Base-by-base conservation (phyloP, 2,797 vertebrate genomes). In the Helostoma temminkii region DNA sequence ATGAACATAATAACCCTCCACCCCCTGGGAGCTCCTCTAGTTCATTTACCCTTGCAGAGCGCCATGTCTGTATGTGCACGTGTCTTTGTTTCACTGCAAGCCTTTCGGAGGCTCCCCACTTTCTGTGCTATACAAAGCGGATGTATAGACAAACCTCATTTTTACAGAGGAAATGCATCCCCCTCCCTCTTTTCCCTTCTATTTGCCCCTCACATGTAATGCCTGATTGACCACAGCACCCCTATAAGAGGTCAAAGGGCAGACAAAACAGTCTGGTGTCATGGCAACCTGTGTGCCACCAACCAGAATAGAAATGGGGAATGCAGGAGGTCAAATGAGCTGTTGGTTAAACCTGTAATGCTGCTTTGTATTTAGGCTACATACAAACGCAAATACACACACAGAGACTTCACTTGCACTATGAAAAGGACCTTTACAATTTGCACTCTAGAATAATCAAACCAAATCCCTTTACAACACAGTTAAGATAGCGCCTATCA, bases 191-290 rank as follows among this genome's bases (percentile, higher is more conserved):
- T 61, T 68, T 84, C 92, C 78, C 75, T 89, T 85, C 83, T 83
- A 86, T 91, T 90, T 92, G 88, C 90, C 92, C 91, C 93, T 92
- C 89, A 73, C 89, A 91, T 92, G 93, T 93, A 94, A 95, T 94
- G 93, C 93, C 93, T 95, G 94, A 94, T 92, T 95, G 93, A 94
- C 93, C 92, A 94, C 92, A 94, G 93, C 87, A 90, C 92, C 93
- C 93, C 92, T 94, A 91, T 92, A 92, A 93, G 92, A 90, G 94
- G 93, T 94, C 93, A 94, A 93, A 95, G 94, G 93, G 91, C 92
- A 95, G 93, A 93, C 93, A 94, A 94, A 94, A 95, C 92, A 94
- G 94, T 95, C 94, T 95, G 93, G 94, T 92, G 94, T 94, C 94
- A 95, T 95, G 94, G 93, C 90, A 95, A 95, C 94, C 90, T 92